These are phyloP conservation scores for Noctilio leporinus DNA, from an alignment of 2,113 vertebrate species.

Conservation along the genomic window DNA sequence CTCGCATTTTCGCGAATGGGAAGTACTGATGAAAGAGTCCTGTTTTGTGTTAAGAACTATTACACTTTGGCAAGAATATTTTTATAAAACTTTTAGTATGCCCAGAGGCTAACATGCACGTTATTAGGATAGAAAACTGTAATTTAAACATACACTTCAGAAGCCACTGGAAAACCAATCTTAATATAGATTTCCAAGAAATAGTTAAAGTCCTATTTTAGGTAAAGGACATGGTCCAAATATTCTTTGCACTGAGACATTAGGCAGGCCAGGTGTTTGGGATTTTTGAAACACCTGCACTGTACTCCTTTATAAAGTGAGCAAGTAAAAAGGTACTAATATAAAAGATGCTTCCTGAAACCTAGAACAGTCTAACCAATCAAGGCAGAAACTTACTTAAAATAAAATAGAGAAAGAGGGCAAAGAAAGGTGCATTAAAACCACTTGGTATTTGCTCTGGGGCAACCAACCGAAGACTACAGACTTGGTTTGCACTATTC, in stretches of 20 bases:
- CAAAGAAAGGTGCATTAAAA: background rate
- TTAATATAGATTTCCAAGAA: conserved; percentile 31
- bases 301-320: background rate
- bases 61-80: background rate
- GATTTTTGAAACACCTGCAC: conserved; percentile 14
- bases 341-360: conserved; percentile 13
- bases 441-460: background rate
- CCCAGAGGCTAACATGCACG: background rate
- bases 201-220: conserved; percentile 25
- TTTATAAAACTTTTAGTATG: background rate
- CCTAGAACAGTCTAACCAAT: background rate
- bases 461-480: background rate
- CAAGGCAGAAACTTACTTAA: background rate
- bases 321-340: background rate
- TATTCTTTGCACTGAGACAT: background rate
- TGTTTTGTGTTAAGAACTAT: background rate
- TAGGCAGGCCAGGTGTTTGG: conserved; percentile 18
- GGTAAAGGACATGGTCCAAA: background rate
- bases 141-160: conserved; percentile 17
- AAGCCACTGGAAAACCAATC: conserved; percentile 35
- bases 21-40: background rate
- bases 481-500: background rate
- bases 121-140: conserved; percentile 37
- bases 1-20: background rate
- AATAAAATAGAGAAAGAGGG: conserved; percentile 6